Evolutionary conservation across 2,113 vertebrate genomes (phyloP), one percentile per base, ranked within the genome.

Genomic region (Xiphorhynchus elegans): DNA sequence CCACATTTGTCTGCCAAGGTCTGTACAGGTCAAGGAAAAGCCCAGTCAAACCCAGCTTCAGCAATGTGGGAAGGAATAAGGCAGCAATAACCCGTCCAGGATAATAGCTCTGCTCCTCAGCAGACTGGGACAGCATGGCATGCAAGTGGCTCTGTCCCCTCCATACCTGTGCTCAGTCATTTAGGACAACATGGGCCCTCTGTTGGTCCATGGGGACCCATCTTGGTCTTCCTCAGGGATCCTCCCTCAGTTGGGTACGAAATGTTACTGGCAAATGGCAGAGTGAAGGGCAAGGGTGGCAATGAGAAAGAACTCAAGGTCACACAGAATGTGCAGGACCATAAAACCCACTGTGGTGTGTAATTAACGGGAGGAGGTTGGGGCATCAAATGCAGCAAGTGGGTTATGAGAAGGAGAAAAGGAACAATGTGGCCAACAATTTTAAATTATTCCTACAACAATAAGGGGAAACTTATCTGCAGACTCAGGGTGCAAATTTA

Each of bases 401-500:
- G 35, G 47, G 37, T 73, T 78, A 63, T 73, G 47, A 68, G 33
- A 75, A 87, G 49, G 37, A 76, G 14, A 59, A 66, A 83, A 75
- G 11, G 50, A 89, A 50, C 64, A 87, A 53, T n/a, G 63, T 31
- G n/a, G 69, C 25, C 21, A 92, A 55, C 0, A 31, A 14, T 75
- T 91, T 90, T 87, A 70, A 58, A 80, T 89, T 92, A 88, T 91
- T 89, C 58, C 25, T 69, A 9, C 18, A 82, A 90, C 87, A 97
- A 89, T 92, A 83, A 93, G 9, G 66, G 76, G 80, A 94, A 91
- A 75, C 53, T 76, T 75, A 82, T 94, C 90, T 86, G 66, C 60
- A 40, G 52, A 49, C 31, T 73, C 62, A 77, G 73, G 69, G 76
- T 79, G 33, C 60, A 84, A 90, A 82, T 81, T 90, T 42, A 70